Conservation (phyloP, 2,797 vertebrate species). For the Columba guinea region DNA sequence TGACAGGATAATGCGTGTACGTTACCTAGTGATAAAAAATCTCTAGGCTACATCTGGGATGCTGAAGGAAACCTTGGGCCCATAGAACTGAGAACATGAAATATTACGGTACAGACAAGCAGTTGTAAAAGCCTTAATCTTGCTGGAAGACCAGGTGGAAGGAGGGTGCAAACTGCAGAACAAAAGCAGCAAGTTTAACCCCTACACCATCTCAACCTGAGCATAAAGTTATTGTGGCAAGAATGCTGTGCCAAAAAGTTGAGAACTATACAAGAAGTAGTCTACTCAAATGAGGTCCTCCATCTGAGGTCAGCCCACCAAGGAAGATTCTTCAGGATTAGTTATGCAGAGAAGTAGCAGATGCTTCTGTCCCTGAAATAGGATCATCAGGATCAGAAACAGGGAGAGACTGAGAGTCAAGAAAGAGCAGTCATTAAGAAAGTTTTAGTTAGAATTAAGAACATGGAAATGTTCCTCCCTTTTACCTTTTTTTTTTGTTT, state of each 20-base stretch:
- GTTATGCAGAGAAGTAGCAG: conserved; percentile 8
- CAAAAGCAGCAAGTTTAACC: background rate
- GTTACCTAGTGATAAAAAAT: background rate
- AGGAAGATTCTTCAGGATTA: background rate
- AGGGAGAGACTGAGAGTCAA: background rate
- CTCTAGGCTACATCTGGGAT: background rate
- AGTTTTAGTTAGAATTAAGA: background rate
- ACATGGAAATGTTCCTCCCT: background rate
- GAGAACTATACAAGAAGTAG: background rate
- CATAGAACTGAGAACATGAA: background rate
- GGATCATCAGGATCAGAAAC: background rate
- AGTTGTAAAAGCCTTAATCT: conserved; percentile 7
- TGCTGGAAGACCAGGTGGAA: background rate
- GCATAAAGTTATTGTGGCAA: background rate
- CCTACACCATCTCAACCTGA: background rate
- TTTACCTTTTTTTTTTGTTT: too few relatives aligned
- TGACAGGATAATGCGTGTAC: background rate
- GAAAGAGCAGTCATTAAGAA: background rate
- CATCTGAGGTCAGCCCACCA: background rate
- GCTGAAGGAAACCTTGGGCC: background rate
- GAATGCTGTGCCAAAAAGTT: background rate
- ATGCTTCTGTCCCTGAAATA: conserved; percentile 3
- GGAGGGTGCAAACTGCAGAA: background rate
- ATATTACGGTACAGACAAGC: background rate
- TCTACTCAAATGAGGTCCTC: background rate